These are phyloP conservation scores for Labroides dimidiatus DNA, from an alignment of 2,797 vertebrate genomes.

Conservation along the genomic window DNA sequence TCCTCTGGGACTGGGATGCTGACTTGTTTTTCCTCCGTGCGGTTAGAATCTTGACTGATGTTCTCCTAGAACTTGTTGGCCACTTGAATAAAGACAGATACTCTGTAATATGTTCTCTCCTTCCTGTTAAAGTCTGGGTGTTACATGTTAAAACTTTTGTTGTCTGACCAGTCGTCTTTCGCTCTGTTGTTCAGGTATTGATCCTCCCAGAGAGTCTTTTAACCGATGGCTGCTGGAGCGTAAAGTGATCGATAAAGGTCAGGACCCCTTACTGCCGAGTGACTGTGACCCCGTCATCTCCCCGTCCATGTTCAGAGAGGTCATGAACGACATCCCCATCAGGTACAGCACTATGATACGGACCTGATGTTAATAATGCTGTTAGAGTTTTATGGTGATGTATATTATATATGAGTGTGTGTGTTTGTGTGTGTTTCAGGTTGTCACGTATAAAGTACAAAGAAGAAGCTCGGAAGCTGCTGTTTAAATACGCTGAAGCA, in stretches of 20 bases:
- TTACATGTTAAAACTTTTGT: not conserved
- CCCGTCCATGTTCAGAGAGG: conserved; percentile 98
- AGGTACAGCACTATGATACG: conserved; percentile 80
- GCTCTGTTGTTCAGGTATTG: conserved; percentile 86
- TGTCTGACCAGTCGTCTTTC: not conserved
- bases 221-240: conserved; percentile 98
- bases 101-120: too few relatives aligned
- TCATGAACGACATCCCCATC: conserved; percentile 99
- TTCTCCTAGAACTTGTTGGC: not conserved
- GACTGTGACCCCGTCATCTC: conserved; percentile 95
- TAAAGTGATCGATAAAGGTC: conserved; percentile 95
- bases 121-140: not conserved
- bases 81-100: too few relatives aligned
- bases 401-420: not conserved
- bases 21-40: too few relatives aligned
- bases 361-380: too few relatives aligned
- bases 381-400: too few relatives aligned
- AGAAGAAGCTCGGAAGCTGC: conserved; percentile 94
- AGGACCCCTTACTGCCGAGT: conserved; percentile 93
- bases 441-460: conserved; percentile 98
- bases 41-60: too few relatives aligned
- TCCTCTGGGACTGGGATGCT: too few relatives aligned
- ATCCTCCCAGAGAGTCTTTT: conserved; percentile 96
- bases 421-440: conserved; percentile 69
- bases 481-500: conserved; percentile 97